Base-by-base conservation (phyloP, 2,113 vertebrate genomes). In the Turdus rufiventris region DNA sequence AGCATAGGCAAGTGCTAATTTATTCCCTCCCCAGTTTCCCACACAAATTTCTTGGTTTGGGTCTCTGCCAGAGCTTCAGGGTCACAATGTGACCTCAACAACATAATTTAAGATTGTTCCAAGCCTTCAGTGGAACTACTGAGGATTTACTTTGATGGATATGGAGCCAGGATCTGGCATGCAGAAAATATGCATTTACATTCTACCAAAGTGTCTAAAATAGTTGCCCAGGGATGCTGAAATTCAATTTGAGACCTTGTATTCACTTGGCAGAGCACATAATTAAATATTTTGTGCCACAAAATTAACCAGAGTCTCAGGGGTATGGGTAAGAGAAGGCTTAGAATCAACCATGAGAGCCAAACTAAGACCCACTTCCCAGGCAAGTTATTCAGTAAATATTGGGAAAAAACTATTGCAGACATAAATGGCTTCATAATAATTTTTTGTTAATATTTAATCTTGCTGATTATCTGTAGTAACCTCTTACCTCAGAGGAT, bases 211-310 rank as follows among this genome's bases (percentile, higher is more conserved):
- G 58, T 82, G 25, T 74, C 93, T 95, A 80, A 86, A 94, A 73
- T 76, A 92, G 92, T 91, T 89, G 96, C 92, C 96, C 70, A 18
- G 79, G 68, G 93, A 85, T 14, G 26, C 77, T 96, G 71, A 92
- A 77, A 89, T 94, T 79, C 90, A 93, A 67, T 88, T 95, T 54
- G 74, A 95, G 90, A 71, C 80, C 82, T 92, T 92, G 68, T 57
- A 89, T 89, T 88, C 85, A 78, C 68, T 94, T 92, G 81, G 88
- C 95, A 94, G 48, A 83, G 75, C 43, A 62, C 67, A 70, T 80
- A 85, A 94, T 94, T 93, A 93, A 95, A 87, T 93, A 91, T 72
- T 94, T 76, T 77, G 87, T 94, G 91, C 89, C 94, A 96, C 71
- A 85, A 67, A 89, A 89, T 90, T 54, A 94, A 91, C 71, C 82